Percentiles rank a stretch among this genome's conserved stretches.
phyloP scores from a whole-genome alignment of 1,140 invertebrate genomes.

The Aphaenogaster rudis region DNA sequence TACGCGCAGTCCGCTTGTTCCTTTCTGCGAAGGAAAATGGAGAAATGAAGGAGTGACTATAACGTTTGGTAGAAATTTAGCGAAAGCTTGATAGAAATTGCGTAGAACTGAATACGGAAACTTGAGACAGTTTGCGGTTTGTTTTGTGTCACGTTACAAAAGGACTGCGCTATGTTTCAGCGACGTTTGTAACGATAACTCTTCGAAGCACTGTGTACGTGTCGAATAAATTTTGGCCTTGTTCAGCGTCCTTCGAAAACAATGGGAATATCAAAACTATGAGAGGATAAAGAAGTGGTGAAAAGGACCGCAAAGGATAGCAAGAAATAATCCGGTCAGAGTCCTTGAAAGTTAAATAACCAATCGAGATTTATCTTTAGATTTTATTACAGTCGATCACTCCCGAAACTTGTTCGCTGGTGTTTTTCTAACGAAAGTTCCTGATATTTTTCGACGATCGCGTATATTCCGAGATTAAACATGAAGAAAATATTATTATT shows the following conservation, averaged over 20 bases:
- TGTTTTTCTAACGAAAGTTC: background rate
- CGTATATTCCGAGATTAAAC: background rate
- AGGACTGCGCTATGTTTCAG: background rate
- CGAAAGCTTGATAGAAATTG: slow-evolving; percentile 6
- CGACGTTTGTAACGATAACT: slow-evolving; percentile 34
- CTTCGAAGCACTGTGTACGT: background rate
- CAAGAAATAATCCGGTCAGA: background rate
- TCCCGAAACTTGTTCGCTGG: background rate
- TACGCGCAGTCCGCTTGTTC: background rate
- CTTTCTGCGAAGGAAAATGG: slow-evolving; percentile 27
- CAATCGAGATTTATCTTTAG: background rate
- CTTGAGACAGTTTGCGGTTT: slow-evolving; percentile 20
- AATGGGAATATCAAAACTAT: slow-evolving; percentile 29
- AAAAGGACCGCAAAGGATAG: background rate
- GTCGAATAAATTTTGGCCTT: slow-evolving; percentile 58
- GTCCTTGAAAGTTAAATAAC: background rate
- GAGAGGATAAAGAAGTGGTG: background rate
- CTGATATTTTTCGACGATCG: background rate
- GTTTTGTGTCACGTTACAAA: slow-evolving; percentile 24
- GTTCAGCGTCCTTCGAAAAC: slow-evolving; percentile 39
- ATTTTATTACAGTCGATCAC: background rate
- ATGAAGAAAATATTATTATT: background rate
- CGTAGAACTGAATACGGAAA: slow-evolving; percentile 47
- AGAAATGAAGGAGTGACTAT: background rate
- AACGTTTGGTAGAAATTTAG: slow-evolving; percentile 23